These are phyloP conservation scores for Carpatolechia fugitivella DNA, from an alignment of 2,888 invertebrate genomes.

Conservation along the genomic window DNA sequence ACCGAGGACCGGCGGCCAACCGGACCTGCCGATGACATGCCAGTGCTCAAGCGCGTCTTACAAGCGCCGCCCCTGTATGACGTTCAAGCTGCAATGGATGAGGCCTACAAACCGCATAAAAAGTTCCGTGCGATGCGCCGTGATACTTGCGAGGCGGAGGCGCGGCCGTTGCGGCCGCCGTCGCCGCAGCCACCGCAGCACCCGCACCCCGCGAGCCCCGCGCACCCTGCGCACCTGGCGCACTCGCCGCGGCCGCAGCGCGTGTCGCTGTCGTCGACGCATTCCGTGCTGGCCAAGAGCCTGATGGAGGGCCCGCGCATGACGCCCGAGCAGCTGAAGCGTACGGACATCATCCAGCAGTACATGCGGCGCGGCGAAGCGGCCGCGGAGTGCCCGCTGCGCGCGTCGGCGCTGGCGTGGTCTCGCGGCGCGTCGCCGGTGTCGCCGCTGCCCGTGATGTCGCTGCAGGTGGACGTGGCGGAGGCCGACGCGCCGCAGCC, in stretches of 20 bases:
- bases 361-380: slow-evolving; percentile 91
- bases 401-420: slow-evolving; percentile 55
- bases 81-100: slow-evolving; percentile 94
- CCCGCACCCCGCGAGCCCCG: slow-evolving; percentile 65
- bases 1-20: slow-evolving; percentile 79
- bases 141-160: slow-evolving; percentile 88
- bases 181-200: slow-evolving; percentile 78
- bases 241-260: slow-evolving; percentile 77
- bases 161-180: slow-evolving; percentile 63
- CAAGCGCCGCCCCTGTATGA: slow-evolving; percentile 96
- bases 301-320: slow-evolving; percentile 95
- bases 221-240: slow-evolving; percentile 64
- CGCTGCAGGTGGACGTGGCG: slow-evolving; percentile 87
- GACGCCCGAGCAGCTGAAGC: slow-evolving; percentile 95
- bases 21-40: slow-evolving; percentile 91
- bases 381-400: slow-evolving; percentile 69
- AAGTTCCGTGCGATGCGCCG: slow-evolving; percentile 94
- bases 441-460: slow-evolving; percentile 58
- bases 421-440: slow-evolving; percentile 69
- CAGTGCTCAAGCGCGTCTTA: slow-evolving; percentile 93
- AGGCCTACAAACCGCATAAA: slow-evolving; percentile 97
- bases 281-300: slow-evolving; percentile 93
- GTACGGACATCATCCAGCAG: slow-evolving; percentile 94
- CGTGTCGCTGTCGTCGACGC: slow-evolving; percentile 87
- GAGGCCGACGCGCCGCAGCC: slow-evolving; percentile 91